Conservation (phyloP, 37 sponge, comb jelly and placozoan genomes). For the Agelas oroides region DNA sequence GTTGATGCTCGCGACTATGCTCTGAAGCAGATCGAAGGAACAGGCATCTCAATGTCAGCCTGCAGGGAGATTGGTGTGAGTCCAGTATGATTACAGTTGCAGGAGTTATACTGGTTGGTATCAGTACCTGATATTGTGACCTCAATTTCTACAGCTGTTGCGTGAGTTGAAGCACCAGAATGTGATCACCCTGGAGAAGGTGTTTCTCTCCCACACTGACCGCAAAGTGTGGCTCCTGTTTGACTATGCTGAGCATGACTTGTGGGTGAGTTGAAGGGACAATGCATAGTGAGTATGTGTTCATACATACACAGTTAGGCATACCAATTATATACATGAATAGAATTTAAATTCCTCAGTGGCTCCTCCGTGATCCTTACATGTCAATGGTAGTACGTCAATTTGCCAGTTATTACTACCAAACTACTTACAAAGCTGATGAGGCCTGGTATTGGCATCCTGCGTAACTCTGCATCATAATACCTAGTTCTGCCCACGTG, state of each 20-base stretch:
- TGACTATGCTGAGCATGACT: constrained; percentile 96
- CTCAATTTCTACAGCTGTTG: constrained; percentile 60
- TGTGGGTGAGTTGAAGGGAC: constrained; percentile 87
- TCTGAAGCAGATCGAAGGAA: constrained; percentile 94
- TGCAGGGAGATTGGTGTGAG: constrained; percentile 95
- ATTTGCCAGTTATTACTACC: too few relatives aligned
- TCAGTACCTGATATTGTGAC: too few relatives aligned
- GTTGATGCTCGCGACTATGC: constrained; percentile 82
- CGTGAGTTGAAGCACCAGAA: constrained; percentile 90
- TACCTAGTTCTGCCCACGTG: too few relatives aligned
- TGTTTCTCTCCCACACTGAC: constrained; percentile 92
- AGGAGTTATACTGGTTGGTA: not conserved
- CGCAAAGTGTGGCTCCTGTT: constrained; percentile 94
- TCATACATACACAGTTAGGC: too few relatives aligned
- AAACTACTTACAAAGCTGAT: too few relatives aligned
- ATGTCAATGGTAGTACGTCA: too few relatives aligned
- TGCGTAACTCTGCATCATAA: too few relatives aligned
- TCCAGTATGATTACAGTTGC: not conserved
- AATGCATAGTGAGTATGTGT: too few relatives aligned
- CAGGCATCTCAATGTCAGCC: constrained; percentile 97
- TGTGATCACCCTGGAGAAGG: constrained; percentile 86
- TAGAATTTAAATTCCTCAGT: not conserved
- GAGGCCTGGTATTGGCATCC: too few relatives aligned
- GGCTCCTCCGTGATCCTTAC: not conserved
- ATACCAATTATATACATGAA: not conserved